Conservation (phyloP, 1,140 invertebrate genomes). For the Andrena cerasifolii region DNA sequence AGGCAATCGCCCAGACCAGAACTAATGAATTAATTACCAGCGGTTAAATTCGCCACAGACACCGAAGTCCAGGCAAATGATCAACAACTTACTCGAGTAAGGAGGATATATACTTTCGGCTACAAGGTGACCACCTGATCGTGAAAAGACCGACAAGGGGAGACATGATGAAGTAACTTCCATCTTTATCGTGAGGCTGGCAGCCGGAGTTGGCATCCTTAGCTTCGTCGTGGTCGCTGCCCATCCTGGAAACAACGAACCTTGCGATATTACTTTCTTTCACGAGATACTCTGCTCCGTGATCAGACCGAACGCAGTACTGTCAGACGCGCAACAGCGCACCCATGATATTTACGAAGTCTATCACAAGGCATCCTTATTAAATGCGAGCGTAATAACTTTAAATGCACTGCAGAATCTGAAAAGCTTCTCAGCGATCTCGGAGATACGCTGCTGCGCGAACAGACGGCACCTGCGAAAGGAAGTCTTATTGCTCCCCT, state of each 20-base stretch:
- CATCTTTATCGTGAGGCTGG: slow-evolving; percentile 73
- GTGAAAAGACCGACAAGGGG: slow-evolving; percentile 85
- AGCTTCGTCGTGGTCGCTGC: slow-evolving; percentile 83
- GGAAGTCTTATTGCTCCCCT: background rate
- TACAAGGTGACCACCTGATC: slow-evolving; percentile 87
- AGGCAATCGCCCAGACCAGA: slow-evolving; percentile 86
- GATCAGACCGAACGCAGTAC: background rate
- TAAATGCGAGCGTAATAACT: too few species aligned
- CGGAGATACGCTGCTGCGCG: too few species aligned
- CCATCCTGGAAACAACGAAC: slow-evolving; percentile 82
- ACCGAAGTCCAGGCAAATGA: background rate
- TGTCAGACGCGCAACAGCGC: too few species aligned
- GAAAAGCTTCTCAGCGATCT: too few species aligned
- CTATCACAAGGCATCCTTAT: too few species aligned
- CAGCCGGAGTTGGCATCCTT: slow-evolving; percentile 79
- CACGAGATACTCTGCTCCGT: background rate
- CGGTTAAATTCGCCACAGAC: background rate
- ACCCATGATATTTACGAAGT: too few species aligned
- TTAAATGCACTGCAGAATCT: too few species aligned
- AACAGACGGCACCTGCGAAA: too few species aligned
- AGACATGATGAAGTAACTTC: slow-evolving; percentile 85
- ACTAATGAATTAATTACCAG: slow-evolving; percentile 72
- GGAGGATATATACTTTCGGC: slow-evolving; percentile 84
- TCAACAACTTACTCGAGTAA: slow-evolving; percentile 84
- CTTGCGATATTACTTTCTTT: background rate